Evolutionary conservation across 2,888 invertebrate genomes (phyloP), one percentile per base, ranked within the genome.

Genomic region (Pseudoips prasinana): DNA sequence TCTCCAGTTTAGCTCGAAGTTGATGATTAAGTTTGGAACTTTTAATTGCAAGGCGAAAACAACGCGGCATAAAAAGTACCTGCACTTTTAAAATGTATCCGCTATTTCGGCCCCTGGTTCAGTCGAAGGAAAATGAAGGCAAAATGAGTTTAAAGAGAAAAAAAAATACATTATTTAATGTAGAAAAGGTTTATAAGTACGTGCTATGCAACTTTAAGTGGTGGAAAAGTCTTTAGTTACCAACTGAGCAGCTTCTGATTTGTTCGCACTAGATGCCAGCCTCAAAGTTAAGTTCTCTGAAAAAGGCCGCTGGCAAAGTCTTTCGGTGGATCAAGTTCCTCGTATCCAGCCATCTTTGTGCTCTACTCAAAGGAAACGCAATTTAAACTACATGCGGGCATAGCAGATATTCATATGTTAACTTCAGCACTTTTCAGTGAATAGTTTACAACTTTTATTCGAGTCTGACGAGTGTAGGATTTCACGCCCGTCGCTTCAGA

Each of bases 361-460:
- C 60, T 33, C 51, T 58, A 61, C 68, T 79, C 78, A 78, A 79
- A 80, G 79, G 74, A 71, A 80, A 78, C 75, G 73, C 67, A 78
- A 81, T 81, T 81, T 77, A 76, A 80, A 79, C 75, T 78, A 77
- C 74, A 79, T 79, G 74, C 76, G 77, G 76, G 78, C 55, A 56
- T 62, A 56, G 75, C 68, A 77, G 74, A 77, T 71, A 73, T 76
- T 74, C 73, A 67, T 67, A 63, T 64, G 49, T 58, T 63, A 63
- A 59, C 62, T 58, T 27, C 52, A 62, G 65, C 65, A 65, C 65
- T 67, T 73, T 64, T 53, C 48, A 20, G 34, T 39, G 52, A 48
- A 52, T 56, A 59, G 59, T 64, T 60, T 48, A 30, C 45, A 61
- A 66, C 62, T 60, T 67, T 63, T 47, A 58, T 55, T 55, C 46